Evolutionary conservation across 92 coral and sea anemone species (phyloP), one percentile per base, ranked within the genome.

Genomic region (Metridium senile): DNA sequence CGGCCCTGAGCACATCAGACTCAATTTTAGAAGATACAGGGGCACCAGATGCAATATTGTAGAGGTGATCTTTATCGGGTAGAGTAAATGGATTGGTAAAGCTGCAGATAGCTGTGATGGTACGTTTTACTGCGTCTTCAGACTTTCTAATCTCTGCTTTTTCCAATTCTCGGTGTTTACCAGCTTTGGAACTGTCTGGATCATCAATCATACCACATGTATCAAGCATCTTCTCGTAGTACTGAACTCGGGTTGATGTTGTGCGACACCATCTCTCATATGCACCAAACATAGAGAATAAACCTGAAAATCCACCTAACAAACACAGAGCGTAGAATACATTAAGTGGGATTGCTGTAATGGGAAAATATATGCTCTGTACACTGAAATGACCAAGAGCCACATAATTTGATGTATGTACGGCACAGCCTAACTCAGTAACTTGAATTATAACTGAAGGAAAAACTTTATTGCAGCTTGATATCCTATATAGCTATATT

Each of bases 221-320:
- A 18, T 81, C 90, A 26, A 81, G 84, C 75, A 75, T 82, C 33
- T 76, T 81, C 70, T 86, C 87, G 71, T 29, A 85, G 76, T 61
- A 79, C 85, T 85, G 85, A 23, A 76, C 81, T 62, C 90, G 76
- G 26, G 83, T 68, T 4, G 86, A 81, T 25, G 87, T 69, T 31
- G 74, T 69, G 11, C 56, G 7, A 20, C 52, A 31, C 74, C 74
- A 69, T 35, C 74, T 58, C 49, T 86, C 80, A 82, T 81, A 86
- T 25, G 90, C 90, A 17, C 83, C 86, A 33, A 74, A 86, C 80
- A 57, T 74, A 79, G 82, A 66, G 64, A 70, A 82, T 39, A 86
- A 77, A 3, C 84, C 84, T 51, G 57, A 58, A 39, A 82, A 87
- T n/a, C 84, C 89, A 79, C 89, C 89, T 84, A 23, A 22, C 77